A percentile compares a stretch with the other conserved stretches of the same genome.
phyloP scores from a whole-genome alignment of 2,888 invertebrate species.

The Drosophila basisetae region DNA sequence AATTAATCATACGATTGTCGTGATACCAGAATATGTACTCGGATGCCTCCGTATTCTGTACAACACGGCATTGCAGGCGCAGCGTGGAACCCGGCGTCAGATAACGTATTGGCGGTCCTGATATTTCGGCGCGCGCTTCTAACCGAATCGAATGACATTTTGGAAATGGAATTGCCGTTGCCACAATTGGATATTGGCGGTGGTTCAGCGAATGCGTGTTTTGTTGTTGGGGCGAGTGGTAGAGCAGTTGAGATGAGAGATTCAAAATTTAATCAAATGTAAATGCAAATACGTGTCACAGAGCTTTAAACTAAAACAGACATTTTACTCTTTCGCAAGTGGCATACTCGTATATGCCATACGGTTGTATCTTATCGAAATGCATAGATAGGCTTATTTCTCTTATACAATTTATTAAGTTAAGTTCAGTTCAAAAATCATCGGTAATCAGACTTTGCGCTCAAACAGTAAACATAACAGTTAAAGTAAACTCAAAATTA shows the following conservation, averaged over 20 bases:
- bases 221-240: constrained; percentile 8
- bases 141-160: constrained; percentile 76
- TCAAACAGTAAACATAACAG: no score
- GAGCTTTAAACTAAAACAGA: constrained; percentile 24
- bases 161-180: constrained; percentile 60
- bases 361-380: background rate
- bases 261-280: constrained; percentile 58
- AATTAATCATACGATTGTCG: constrained; percentile 96
- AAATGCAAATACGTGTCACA: constrained; percentile 48
- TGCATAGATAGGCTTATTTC: background rate
- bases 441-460: background rate
- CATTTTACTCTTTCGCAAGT: constrained; percentile 9
- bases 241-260: constrained; percentile 40
- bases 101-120: constrained; percentile 94
- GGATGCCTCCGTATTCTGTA: constrained; percentile 93
- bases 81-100: constrained; percentile 94
- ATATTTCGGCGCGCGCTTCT: constrained; percentile 95
- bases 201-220: background rate
- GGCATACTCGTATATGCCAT: background rate
- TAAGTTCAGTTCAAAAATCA: background rate
- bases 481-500: background rate
- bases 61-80: constrained; percentile 92
- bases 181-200: constrained; percentile 43
- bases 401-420: background rate
- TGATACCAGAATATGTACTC: constrained; percentile 95